Percentiles rank a stretch among this genome's conserved stretches.
phyloP scores from a whole-genome alignment of 2,113 vertebrate species.

The Corapipo altera region DNA sequence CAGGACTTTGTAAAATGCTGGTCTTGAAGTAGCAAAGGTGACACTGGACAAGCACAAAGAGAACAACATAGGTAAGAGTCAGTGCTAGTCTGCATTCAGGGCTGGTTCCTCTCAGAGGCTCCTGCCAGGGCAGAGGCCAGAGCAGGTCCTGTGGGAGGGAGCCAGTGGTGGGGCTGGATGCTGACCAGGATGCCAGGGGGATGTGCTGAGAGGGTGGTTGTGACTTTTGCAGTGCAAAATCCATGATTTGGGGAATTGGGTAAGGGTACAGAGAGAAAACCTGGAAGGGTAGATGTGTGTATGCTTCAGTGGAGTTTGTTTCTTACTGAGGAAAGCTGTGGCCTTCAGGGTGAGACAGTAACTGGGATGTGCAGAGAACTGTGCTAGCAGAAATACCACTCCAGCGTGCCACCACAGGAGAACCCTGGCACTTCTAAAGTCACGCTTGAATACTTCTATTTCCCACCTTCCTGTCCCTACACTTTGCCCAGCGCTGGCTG shows the following conservation, averaged over 20 bases:
- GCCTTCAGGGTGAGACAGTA: not conserved
- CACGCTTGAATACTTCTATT: not conserved
- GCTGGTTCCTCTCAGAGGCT: not conserved
- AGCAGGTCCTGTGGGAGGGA: not conserved
- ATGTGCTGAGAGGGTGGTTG: not conserved
- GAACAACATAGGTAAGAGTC: not conserved
- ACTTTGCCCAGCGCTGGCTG: not conserved
- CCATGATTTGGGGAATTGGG: not conserved
- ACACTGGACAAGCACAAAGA: not conserved
- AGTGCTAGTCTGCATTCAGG: not conserved
- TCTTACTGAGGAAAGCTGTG: not conserved
- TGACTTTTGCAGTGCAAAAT: not conserved
- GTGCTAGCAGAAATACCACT: not conserved
- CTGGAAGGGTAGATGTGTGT: not conserved
- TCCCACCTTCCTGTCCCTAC: not conserved
- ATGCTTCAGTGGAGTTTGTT: not conserved
- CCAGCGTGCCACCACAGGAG: accelerated
- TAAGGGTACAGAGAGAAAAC: not conserved
- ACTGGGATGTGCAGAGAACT: not conserved
- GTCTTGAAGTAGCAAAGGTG: not conserved
- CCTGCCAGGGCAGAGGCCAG: not conserved
- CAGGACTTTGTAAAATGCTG: not conserved
- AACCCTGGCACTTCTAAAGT: not conserved
- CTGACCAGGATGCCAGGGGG: not conserved
- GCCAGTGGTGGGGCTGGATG: not conserved